Evolutionary conservation across 2,888 invertebrate genomes (phyloP).

Genomic region (Glaucopsyche alexis): DNA sequence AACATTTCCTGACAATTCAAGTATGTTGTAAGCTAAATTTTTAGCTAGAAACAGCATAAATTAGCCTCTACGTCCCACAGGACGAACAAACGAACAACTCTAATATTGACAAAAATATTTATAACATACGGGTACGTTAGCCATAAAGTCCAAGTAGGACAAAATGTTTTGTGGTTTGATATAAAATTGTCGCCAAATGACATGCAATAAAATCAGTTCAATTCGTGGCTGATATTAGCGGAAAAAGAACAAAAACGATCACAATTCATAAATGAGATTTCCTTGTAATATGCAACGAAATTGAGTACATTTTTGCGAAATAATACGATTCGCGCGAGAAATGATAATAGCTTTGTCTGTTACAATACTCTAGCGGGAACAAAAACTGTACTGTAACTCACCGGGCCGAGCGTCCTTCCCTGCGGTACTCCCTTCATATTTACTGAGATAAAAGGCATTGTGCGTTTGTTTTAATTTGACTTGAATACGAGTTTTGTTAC

Average conservation of each 20-base stretch:
- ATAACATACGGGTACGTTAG: too few species aligned
- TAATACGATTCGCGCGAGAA: constrained; percentile 1
- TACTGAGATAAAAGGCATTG: background rate
- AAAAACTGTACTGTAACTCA: constrained; percentile 1
- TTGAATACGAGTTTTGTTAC: background rate
- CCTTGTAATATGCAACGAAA: background rate
- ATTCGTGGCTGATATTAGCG: background rate
- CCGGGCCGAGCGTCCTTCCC: background rate
- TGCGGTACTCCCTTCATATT: background rate
- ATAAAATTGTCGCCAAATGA: too few species aligned
- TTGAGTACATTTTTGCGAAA: constrained; percentile 11
- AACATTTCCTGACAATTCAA: background rate
- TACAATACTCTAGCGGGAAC: background rate
- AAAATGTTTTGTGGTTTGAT: too few species aligned
- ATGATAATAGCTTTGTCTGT: constrained; percentile 2
- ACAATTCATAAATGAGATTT: background rate
- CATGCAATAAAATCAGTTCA: background rate
- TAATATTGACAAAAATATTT: too few species aligned
- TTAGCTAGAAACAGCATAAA: too few species aligned
- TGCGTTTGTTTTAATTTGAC: constrained; percentile 9
- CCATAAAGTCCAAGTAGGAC: too few species aligned
- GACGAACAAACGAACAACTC: too few species aligned
- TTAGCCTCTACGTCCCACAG: too few species aligned
- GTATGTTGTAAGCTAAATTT: too few species aligned
- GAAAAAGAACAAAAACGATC: background rate